Conservation (phyloP, 2,888 invertebrate genomes). For the Trichogramma evanescens region DNA sequence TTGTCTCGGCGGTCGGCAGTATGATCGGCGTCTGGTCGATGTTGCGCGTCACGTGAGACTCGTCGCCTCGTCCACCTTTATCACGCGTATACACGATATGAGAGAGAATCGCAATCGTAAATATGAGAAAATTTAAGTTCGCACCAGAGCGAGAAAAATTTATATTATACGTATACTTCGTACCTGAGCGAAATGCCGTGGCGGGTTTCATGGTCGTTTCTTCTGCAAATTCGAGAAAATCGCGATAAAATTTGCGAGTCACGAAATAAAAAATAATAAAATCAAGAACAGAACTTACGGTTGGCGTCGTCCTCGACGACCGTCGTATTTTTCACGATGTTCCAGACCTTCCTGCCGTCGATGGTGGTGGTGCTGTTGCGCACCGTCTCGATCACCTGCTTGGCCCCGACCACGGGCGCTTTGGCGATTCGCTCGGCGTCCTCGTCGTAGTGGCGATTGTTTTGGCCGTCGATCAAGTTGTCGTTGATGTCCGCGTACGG, state of each 20-base stretch:
- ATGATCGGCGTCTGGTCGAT: constrained; percentile 7
- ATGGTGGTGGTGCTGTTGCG: background rate
- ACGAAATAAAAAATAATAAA: no score
- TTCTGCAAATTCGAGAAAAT: no score
- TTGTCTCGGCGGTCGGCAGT: constrained; percentile 29
- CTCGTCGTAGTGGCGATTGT: background rate
- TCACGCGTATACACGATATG: no score
- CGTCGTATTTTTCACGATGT: background rate
- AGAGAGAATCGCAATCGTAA: no score
- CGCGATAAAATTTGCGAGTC: no score
- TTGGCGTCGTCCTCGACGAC: background rate
- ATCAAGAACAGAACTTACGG: no score
- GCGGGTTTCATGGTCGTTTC: no score
- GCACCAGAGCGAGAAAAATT: no score
- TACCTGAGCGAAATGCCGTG: no score
- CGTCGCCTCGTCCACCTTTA: background rate
- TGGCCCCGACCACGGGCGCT: background rate
- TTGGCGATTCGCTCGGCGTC: background rate
- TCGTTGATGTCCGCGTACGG: constrained; percentile 4
- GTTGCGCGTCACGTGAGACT: constrained; percentile 12
- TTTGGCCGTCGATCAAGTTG: background rate
- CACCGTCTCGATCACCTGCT: background rate
- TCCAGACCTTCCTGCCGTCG: background rate
- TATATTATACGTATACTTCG: no score
- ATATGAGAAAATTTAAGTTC: no score